phyloP scores from a whole-genome alignment of 2,888 invertebrate species.

The Eupithecia vulgata region DNA sequence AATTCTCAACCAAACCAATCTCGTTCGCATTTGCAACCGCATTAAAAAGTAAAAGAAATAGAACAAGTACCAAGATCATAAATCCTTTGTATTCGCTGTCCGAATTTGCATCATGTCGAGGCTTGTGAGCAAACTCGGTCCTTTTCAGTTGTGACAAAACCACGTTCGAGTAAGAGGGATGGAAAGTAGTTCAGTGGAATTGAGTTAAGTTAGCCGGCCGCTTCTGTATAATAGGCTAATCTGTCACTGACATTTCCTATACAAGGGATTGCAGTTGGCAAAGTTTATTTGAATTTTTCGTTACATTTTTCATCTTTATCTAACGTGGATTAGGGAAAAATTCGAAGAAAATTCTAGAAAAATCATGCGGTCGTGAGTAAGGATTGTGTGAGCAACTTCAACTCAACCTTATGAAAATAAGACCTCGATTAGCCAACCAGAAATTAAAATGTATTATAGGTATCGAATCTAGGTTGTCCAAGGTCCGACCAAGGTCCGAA shows the following conservation, averaged over 20 bases:
- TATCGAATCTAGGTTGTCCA: neutral
- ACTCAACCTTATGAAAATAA: slow-evolving; percentile 5
- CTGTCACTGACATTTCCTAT: slow-evolving; percentile 48
- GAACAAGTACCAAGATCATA: slow-evolving; percentile 46
- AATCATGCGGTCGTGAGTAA: neutral
- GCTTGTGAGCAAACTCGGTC: slow-evolving; percentile 38
- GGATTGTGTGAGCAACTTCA: neutral
- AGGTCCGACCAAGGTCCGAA: slow-evolving; percentile 20
- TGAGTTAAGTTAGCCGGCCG: slow-evolving; percentile 48
- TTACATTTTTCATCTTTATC: slow-evolving; percentile 22
- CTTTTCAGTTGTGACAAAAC: slow-evolving; percentile 35
- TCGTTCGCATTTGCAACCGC: slow-evolving; percentile 42
- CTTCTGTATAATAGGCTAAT: slow-evolving; percentile 59
- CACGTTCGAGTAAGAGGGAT: slow-evolving; percentile 34
- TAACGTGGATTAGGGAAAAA: neutral
- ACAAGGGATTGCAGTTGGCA: slow-evolving; percentile 41
- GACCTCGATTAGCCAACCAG: slow-evolving; percentile 27
- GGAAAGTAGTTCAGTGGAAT: slow-evolving; percentile 41
- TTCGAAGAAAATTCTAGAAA: neutral
- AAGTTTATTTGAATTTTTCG: slow-evolving; percentile 28
- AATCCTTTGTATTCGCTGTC: slow-evolving; percentile 48
- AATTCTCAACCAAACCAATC: slow-evolving; percentile 40
- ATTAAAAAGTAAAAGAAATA: slow-evolving; percentile 50
- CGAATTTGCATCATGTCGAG: slow-evolving; percentile 53
- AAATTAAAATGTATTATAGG: slow-evolving; percentile 28